Percentiles rank a stretch among this genome's conserved stretches.
These are phyloP conservation scores for Xenus cinereus DNA, from an alignment of 2,113 vertebrate species.

Conservation along the genomic window DNA sequence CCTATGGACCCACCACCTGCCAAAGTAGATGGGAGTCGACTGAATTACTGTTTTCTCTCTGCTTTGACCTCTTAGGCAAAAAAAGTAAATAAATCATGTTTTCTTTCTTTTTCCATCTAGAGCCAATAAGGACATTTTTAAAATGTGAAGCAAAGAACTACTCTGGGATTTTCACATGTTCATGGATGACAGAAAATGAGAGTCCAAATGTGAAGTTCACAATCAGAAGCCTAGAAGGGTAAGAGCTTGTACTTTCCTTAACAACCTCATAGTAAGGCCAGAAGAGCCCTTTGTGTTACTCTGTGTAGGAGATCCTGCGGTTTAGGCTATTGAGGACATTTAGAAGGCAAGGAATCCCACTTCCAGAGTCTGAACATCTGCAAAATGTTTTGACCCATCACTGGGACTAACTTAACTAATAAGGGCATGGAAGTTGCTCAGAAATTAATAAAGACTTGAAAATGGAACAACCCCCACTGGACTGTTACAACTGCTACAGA, in stretches of 20 bases:
- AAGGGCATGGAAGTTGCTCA: neutral
- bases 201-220: constrained; percentile 62
- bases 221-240: constrained; percentile 67
- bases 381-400: neutral
- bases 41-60: neutral
- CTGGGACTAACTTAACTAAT: neutral
- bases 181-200: constrained; percentile 72
- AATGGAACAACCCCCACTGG: neutral
- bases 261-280: neutral
- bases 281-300: neutral
- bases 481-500: neutral
- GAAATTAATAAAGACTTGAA: neutral
- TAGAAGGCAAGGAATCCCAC: neutral
- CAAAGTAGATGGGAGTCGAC: neutral
- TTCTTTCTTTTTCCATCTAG: constrained; percentile 47
- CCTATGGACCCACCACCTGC: neutral
- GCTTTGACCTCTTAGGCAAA: neutral
- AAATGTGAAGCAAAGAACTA: constrained; percentile 77
- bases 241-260: constrained; percentile 46
- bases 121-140: constrained; percentile 59
- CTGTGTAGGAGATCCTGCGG: neutral
- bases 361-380: neutral
- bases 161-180: constrained; percentile 74
- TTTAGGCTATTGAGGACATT: neutral
- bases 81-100: neutral